Evolutionary conservation across 2,888 invertebrate genomes (phyloP), one percentile per base, ranked within the genome.

Genomic region (Xestia xanthographa): DNA sequence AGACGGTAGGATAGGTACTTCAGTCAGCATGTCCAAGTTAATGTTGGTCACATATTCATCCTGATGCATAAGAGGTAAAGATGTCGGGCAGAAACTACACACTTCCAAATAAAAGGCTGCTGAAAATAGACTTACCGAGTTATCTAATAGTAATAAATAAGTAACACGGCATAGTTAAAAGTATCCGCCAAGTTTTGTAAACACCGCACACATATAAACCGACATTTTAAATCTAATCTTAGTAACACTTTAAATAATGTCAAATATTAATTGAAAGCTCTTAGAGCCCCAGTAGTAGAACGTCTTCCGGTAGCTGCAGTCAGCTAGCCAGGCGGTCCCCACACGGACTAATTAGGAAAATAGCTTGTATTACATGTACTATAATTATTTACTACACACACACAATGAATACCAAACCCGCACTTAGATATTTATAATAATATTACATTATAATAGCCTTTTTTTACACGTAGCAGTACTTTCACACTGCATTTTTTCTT

Each of bases 371-470:
- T 45, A 22, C 22, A 20, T 77, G 22, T n/a, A 41, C 38, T 38
- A 38, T 38, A 38, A 38, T 38, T 38, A 38, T 38, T 34, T 34
- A 34, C 34, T 34, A 34, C 34, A 17, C 45, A 45, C 45, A 17
- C 17, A 20, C 78, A 60, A 43, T 60, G 29, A 22, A n/a, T 45
- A 60, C 38, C 50, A 70, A 50, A 60, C 34, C 12, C 60, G 69
- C 78, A 77, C 58, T 60, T 17, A n/a, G 5, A 43, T 60, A 43
- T 60, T 38, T 56, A 45, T 38, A 50, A 26, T 14, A 34, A 26
- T 53, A 34, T 65, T 53, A 43, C 20, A 22, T 22, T 65, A 48
- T 20, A 48, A 38, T 43, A 29, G 26, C 0, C 17, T 14, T 34
- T 56, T 41, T 5, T 48, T 34, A 17, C 43, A 63, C 26, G 20